Evolutionary conservation across 2,797 vertebrate genomes (phyloP), one percentile per base, ranked within the genome.

Genomic region (Rhabdomys pumilio): DNA sequence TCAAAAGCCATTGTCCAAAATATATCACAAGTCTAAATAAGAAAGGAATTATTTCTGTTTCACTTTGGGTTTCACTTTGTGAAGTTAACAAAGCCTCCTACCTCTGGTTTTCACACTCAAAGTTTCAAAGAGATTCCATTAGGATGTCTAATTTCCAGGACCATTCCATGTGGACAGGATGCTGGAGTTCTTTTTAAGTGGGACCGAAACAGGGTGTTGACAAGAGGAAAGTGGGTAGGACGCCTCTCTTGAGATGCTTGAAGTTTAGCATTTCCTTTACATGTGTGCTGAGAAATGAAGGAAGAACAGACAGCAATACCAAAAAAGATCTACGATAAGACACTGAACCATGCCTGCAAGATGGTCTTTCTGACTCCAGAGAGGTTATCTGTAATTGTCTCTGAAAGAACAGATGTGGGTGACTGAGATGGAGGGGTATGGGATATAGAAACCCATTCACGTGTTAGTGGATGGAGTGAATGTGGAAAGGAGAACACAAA

Each of bases 191-290:
- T 63, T 80, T 15, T 79, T 38, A n/a, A 80, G 14, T 17, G 7
- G 34, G 14, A 94, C 91, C 41, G 6, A 91, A 91, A 22, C 10
- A 72, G 12, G 38, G 44, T 44, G 4, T 57, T 82, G 50, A 90
- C 82, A 90, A n/a, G 19, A 59, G 67, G 1, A 3, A n/a, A 24
- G 8, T 12, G 55, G 82, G 44, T 89, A 89, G 24, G 31, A 7
- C 6, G 55, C 73, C 14, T 50, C 50, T 73, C 7, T 3, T 29
- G 10, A 61, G 84, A 41, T 13, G 3, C 53, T 44, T 5, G 9
- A 73, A 76, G 41, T 3, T 69, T 47, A 17, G 13, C 44, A 13
- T 90, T 93, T 73, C 59, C 95, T 94, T 79, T 91, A 38, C 12
- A 73, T 26, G 61, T 50, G 67, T 86, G 22, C 10, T 50, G 59